phyloP scores from a whole-genome alignment of 2,888 invertebrate species.

The Eupithecia insigniata region DNA sequence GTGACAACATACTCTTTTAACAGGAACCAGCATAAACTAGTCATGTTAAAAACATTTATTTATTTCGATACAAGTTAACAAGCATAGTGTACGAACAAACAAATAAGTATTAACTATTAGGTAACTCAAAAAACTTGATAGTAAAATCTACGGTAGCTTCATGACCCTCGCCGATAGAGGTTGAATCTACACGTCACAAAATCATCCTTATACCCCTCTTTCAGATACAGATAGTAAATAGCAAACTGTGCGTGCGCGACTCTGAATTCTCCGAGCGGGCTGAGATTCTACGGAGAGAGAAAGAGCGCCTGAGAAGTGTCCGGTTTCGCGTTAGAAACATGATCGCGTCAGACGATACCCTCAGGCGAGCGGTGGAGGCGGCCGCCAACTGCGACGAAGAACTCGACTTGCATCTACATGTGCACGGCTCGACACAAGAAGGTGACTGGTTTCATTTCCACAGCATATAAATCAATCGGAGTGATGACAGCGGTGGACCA shows the following conservation, averaged over 20 bases:
- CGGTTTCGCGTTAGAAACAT: slow-evolving; percentile 64
- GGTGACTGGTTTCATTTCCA: slow-evolving; percentile 49
- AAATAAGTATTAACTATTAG: too few species aligned
- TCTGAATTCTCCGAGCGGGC: slow-evolving; percentile 64
- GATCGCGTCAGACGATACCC: slow-evolving; percentile 60
- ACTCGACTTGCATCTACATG: slow-evolving; percentile 45
- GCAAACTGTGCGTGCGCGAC: slow-evolving; percentile 67
- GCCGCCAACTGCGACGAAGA: slow-evolving; percentile 50
- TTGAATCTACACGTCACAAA: too few species aligned
- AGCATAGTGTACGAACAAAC: too few species aligned
- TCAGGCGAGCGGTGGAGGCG: slow-evolving; percentile 52
- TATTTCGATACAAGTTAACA: too few species aligned
- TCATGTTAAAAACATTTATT: too few species aligned
- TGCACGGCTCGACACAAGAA: slow-evolving; percentile 54
- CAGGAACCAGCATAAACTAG: too few species aligned
- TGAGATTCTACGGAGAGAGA: slow-evolving; percentile 56
- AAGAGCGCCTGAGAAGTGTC: slow-evolving; percentile 59
- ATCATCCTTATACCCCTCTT: too few species aligned
- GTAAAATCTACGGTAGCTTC: too few species aligned
- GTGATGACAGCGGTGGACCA: too few species aligned
- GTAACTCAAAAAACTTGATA: too few species aligned
- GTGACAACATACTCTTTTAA: too few species aligned
- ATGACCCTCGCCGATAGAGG: too few species aligned
- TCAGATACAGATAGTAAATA: slow-evolving; percentile 72
- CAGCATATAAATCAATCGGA: not conserved